A percentile compares a stretch with the other conserved stretches of the same genome.
Evolutionary conservation across 2,888 invertebrate genomes (phyloP).

Genomic region (Chouioia cunea): DNA sequence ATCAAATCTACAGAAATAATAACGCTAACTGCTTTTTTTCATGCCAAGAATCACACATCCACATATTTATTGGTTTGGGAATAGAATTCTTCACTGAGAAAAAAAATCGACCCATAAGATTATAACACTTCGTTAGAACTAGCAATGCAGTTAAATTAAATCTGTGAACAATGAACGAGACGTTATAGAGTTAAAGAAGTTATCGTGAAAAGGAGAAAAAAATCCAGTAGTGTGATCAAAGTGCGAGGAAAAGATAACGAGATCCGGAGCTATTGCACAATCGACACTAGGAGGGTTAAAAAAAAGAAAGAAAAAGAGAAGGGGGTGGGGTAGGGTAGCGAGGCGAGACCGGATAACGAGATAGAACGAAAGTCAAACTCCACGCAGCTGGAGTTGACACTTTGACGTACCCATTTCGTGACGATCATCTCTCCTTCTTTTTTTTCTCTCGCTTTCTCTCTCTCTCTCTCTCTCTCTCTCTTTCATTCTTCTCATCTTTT

Average conservation of each 20-base stretch:
- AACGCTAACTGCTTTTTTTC: no score
- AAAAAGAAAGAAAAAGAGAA: conserved; percentile 37
- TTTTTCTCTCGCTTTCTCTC: no score
- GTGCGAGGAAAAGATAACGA: conserved; percentile 23
- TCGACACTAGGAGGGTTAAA: conserved; percentile 33
- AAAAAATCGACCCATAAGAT: no score
- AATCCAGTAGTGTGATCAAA: background rate
- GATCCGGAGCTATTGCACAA: conserved; percentile 34
- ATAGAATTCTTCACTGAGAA: background rate
- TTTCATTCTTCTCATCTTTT: background rate
- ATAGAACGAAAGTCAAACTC: conserved; percentile 29
- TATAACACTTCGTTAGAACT: no score
- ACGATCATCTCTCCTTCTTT: conserved; percentile 10
- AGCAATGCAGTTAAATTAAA: background rate
- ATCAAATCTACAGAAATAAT: no score
- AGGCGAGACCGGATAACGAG: background rate
- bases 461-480: no score
- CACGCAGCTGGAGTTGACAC: conserved; percentile 38
- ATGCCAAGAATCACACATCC: no score
- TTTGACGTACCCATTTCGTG: conserved; percentile 35
- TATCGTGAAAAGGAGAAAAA: no score
- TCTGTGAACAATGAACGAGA: no score
- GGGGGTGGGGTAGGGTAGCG: conserved; percentile 16
- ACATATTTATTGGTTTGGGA: no score
- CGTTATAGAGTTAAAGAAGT: no score